These are phyloP conservation scores for Lepilemur septentrionalis DNA, from an alignment of 2,797 vertebrate genomes.

Conservation along the genomic window DNA sequence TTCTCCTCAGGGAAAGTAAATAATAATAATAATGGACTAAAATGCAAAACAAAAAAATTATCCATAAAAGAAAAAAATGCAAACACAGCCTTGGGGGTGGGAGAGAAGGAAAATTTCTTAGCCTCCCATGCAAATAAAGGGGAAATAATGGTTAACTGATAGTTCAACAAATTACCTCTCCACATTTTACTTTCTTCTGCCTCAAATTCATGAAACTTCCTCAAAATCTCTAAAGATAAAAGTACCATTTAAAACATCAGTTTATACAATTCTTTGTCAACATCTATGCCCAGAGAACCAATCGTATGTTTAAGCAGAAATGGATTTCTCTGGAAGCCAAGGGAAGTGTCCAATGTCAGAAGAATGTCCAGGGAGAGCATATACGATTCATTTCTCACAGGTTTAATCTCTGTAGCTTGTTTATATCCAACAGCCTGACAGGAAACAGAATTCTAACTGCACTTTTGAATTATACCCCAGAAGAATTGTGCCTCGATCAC, in stretches of 20 bases:
- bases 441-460: not conserved
- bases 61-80: not conserved
- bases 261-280: not conserved
- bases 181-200: not conserved
- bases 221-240: constrained; percentile 23
- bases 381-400: not conserved
- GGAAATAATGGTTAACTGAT: not conserved
- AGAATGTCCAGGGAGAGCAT: constrained; percentile 6
- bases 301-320: not conserved
- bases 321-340: not conserved
- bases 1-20: not conserved
- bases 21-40: not conserved
- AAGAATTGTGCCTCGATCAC: not conserved
- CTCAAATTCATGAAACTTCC: not conserved
- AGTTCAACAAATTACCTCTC: not conserved
- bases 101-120: not conserved
- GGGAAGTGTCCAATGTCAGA: not conserved
- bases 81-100: not conserved
- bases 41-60: not conserved
- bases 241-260: not conserved
- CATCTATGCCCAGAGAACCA: not conserved
- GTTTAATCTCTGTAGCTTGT: not conserved
- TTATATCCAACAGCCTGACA: not conserved
- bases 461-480: not conserved
- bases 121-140: not conserved